Base-by-base conservation (phyloP, 2,888 invertebrate species). In the Cremastinae sp. region DNA sequence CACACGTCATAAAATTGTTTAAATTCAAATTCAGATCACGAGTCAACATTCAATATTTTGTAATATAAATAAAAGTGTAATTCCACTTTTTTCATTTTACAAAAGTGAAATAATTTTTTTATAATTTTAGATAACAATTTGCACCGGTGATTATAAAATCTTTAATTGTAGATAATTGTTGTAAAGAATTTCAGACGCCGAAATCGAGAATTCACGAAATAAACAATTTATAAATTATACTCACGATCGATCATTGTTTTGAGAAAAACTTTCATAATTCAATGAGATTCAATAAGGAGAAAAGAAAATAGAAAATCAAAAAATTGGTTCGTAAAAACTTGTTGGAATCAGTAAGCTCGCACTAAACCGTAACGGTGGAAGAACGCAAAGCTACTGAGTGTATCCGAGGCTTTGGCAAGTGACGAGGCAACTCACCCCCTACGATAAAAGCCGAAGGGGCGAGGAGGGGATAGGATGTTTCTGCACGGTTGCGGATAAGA, bases 361-460 rank as follows among this genome's bases (percentile, higher is more conserved):
- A 35, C 47, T 22, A 47, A 58, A 76, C 75, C 64, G 75, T 51
- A 53, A 58, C 68, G 28, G 39, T 39, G 49, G 75, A 76, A 68
- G 39, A 64, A 58, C 72, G 72, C 56, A 72, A 64, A 53, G 72
- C 72, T 69, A 76, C 75, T 76, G 75, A 47, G 28, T 76, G 72
- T 37, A 62, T 68, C 45, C 28, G 45, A 53, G 56, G 74, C 74
- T 72, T 28, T 61, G 68, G 45, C 68, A 51, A 68, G 56, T 58
- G 68, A 68, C 58, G 41, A 53, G 20, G 56, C 49, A 62, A 61
- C 37, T 51, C 62, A 68, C 66, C 75, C 75, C 68, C 61, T 8
- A 58, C 59, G 75, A 72, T 72, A 72, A 76, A 58, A 68, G 41
- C 45, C 53, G 22, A 20, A 53, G 62, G 51, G 49, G 56, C 53